phyloP scores from a whole-genome alignment of 2,113 vertebrate genomes.

The Podarcis muralis region DNA sequence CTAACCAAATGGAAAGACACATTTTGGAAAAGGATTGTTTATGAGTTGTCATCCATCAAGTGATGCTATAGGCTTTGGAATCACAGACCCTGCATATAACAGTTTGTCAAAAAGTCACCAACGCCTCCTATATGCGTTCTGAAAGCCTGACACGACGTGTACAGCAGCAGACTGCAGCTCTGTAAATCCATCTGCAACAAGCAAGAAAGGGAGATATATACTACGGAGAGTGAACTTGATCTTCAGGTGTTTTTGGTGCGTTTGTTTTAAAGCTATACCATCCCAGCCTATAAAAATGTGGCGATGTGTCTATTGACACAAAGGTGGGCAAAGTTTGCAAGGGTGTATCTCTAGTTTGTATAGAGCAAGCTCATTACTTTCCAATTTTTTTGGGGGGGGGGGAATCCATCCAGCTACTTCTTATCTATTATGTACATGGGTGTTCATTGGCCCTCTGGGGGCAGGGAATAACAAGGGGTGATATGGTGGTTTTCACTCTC shows the following conservation, averaged over 20 bases:
- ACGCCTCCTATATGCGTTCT: slow-evolving; percentile 3
- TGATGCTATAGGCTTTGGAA: slow-evolving; percentile 32
- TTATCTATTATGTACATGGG: no score
- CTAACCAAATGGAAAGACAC: slow-evolving; percentile 48
- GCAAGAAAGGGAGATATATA: not conserved
- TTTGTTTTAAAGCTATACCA: not conserved
- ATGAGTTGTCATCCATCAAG: slow-evolving; percentile 53
- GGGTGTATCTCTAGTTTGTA: not conserved
- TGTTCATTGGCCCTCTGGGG: no score
- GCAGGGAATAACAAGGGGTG: no score
- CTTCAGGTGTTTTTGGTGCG: no score
- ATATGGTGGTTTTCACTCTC: no score
- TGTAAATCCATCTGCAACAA: not conserved
- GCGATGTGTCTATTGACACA: not conserved
- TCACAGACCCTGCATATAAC: slow-evolving; percentile 11
- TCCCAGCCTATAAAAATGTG: not conserved
- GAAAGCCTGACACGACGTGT: slow-evolving; percentile 25
- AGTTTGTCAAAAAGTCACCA: slow-evolving; percentile 37
- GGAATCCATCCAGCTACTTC: not conserved
- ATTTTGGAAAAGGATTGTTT: slow-evolving; percentile 39
- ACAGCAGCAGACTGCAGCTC: slow-evolving; percentile 24
- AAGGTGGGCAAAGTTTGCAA: not conserved
- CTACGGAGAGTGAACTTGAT: not conserved
- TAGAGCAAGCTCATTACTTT: not conserved
- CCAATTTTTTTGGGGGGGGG: no score